Percentiles rank a stretch among this genome's conserved stretches.
Conservation (phyloP, 2,797 vertebrate species). For the Smutsia gigantea region DNA sequence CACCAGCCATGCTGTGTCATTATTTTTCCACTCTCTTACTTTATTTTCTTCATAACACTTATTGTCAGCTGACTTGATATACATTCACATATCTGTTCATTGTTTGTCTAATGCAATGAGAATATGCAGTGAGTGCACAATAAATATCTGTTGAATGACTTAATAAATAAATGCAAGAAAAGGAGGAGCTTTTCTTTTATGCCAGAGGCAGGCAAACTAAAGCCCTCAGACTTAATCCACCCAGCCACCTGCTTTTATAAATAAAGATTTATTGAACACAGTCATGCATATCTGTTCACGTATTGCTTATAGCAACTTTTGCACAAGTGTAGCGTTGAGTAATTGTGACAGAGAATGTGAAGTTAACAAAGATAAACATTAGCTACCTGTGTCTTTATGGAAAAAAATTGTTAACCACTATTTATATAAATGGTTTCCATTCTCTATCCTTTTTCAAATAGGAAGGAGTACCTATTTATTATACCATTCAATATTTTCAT, state of each 20-base stretch:
- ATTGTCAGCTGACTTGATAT: neutral
- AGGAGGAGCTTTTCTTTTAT: neutral
- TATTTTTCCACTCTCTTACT: neutral
- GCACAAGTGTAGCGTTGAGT: neutral
- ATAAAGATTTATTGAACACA: neutral
- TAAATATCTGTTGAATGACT: neutral
- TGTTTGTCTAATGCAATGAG: neutral
- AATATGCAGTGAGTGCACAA: neutral
- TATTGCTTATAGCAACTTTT: neutral
- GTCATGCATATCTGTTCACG: neutral
- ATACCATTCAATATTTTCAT: neutral
- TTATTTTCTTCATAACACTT: neutral
- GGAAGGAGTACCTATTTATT: neutral
- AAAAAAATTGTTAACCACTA: neutral
- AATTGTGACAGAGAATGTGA: neutral
- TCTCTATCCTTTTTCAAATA: neutral
- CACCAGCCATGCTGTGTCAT: fast-evolving
- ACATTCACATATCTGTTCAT: neutral
- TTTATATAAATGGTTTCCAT: neutral
- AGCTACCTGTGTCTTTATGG: neutral
- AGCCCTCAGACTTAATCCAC: neutral
- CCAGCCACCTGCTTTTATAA: neutral
- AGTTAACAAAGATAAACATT: neutral
- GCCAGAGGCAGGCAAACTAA: neutral
- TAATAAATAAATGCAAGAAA: neutral